phyloP scores from a whole-genome alignment of 2,113 vertebrate genomes.

The Nerophis lumbriciformis region DNA sequence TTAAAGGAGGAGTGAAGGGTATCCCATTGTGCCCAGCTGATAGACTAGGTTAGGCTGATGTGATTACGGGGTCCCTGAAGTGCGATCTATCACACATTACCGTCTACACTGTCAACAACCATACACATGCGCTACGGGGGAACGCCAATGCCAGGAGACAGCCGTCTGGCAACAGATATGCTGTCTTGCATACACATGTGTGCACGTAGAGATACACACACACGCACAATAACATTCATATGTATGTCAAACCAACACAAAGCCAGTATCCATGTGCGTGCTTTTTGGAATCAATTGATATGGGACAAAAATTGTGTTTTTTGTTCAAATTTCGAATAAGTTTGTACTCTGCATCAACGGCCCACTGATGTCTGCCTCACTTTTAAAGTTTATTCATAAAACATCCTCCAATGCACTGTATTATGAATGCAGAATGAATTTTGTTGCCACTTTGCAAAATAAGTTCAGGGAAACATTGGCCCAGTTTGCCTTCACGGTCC shows the following conservation, averaged over 20 bases:
- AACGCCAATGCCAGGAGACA: constrained; percentile 75
- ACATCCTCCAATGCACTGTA: neutral
- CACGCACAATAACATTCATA: neutral
- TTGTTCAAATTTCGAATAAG: too few species aligned
- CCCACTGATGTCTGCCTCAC: too few species aligned
- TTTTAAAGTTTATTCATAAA: neutral
- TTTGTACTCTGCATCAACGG: too few species aligned
- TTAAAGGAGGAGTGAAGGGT: constrained; percentile 74
- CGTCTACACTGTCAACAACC: constrained; percentile 76
- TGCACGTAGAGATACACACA: constrained; percentile 7
- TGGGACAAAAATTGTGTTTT: constrained; percentile 10
- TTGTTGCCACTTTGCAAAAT: neutral
- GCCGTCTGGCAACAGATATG: constrained; percentile 67
- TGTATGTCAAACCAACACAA: neutral
- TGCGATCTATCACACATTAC: constrained; percentile 81
- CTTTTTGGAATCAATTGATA: constrained; percentile 19
- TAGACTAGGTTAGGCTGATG: constrained; percentile 75
- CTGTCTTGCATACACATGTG: constrained; percentile 20
- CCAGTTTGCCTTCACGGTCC: constrained; percentile 42
- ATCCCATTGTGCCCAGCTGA: constrained; percentile 74
- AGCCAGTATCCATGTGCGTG: constrained; percentile 1
- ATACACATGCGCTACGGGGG: constrained; percentile 69
- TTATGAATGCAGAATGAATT: neutral
- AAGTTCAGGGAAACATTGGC: neutral
- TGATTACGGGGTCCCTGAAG: constrained; percentile 78